phyloP scores from a whole-genome alignment of 2,113 vertebrate genomes.

The Oncorhynchus gorbuscha region DNA sequence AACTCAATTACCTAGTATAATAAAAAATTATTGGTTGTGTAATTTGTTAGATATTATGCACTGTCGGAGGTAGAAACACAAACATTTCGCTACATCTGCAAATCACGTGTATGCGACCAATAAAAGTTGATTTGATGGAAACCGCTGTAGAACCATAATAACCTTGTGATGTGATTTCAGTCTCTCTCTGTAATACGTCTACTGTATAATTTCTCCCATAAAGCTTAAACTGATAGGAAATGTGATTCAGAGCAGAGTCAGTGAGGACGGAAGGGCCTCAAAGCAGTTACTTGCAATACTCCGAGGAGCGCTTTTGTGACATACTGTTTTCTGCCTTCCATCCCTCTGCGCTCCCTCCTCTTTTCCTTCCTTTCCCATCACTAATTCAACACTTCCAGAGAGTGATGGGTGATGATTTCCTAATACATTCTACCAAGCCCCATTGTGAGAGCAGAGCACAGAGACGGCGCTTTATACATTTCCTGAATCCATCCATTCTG shows the following conservation, averaged over 20 bases:
- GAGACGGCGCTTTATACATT: constrained; percentile 32
- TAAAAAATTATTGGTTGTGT: too few species aligned
- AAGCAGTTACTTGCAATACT: constrained; percentile 46
- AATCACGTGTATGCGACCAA: too few species aligned
- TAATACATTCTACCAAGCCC: constrained; percentile 15
- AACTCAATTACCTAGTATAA: too few species aligned
- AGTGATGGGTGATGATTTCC: constrained; percentile 32
- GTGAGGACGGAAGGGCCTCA: constrained; percentile 38
- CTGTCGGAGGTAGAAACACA: too few species aligned
- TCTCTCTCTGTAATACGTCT: constrained; percentile 60
- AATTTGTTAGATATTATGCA: too few species aligned
- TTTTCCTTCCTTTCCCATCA: constrained; percentile 25
- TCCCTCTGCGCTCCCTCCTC: constrained; percentile 4
- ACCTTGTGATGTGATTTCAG: constrained; percentile 66
- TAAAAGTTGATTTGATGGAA: not conserved
- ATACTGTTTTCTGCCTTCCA: not conserved
- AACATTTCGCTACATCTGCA: too few species aligned
- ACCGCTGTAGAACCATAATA: constrained; percentile 28
- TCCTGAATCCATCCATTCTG: constrained; percentile 50
- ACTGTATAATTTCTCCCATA: constrained; percentile 62
- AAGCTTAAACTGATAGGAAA: constrained; percentile 70
- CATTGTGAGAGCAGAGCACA: constrained; percentile 16
- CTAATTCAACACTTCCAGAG: constrained; percentile 48
- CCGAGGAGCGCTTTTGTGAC: constrained; percentile 21
- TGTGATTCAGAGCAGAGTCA: constrained; percentile 62